A percentile compares a stretch with the other conserved stretches of the same genome.
Conservation (phyloP, 2,888 invertebrate genomes). For the Aphidius colemani region DNA sequence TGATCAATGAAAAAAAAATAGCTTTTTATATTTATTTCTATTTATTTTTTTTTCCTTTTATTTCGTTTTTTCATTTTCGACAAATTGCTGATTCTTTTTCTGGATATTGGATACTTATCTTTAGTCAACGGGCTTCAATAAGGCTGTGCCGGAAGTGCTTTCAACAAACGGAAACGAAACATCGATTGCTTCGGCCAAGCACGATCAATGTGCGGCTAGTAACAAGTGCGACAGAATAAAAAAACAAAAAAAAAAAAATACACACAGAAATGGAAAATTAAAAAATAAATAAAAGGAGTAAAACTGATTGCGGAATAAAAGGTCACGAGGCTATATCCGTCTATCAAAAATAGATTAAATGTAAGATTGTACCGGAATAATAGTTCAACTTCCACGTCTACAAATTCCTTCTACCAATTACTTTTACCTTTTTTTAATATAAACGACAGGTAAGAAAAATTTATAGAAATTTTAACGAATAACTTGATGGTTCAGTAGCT, state of each 20-base stretch:
- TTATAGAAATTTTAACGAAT: neutral
- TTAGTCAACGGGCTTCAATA: neutral
- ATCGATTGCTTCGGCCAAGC: conserved; percentile 11
- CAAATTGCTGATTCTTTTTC: neutral
- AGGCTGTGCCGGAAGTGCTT: conserved; percentile 25
- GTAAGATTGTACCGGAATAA: conserved; percentile 23
- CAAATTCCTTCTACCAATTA: conserved; percentile 1
- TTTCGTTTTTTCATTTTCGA: neutral
- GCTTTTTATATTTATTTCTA: neutral
- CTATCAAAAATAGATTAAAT: conserved; percentile 24
- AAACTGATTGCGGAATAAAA: conserved; percentile 23
- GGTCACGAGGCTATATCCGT: conserved; percentile 25
- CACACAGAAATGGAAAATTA: neutral
- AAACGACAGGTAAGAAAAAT: conserved; percentile 12
- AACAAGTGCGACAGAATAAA: conserved; percentile 6
- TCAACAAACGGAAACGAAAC: conserved; percentile 22
- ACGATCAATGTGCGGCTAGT: conserved; percentile 6
- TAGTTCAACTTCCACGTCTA: neutral
- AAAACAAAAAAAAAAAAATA: neutral
- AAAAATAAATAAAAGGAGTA: conserved; percentile 11
- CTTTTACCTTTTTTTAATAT: conserved; percentile 5
- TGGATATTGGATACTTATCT: no score
- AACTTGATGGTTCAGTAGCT: no score
- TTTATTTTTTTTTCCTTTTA: neutral
- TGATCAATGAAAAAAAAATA: neutral